Conservation (phyloP, 2,797 vertebrate genomes). For the Takifugu rubripes region DNA sequence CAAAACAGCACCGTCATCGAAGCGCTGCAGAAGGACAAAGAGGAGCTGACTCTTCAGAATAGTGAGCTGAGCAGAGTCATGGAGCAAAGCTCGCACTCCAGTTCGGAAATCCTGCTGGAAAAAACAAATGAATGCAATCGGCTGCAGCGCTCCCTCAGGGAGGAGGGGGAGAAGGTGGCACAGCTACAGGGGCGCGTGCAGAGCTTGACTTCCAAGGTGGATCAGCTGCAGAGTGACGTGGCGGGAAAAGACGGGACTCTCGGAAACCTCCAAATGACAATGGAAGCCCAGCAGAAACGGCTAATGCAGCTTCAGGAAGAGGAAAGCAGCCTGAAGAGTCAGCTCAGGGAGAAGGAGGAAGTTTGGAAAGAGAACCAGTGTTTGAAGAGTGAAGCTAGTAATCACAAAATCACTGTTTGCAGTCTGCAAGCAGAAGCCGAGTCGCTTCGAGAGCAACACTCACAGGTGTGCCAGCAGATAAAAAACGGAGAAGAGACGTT, state of each 20-base stretch:
- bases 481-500: constrained; percentile 62
- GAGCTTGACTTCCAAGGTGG: constrained; percentile 59
- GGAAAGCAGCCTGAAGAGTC: constrained; percentile 60
- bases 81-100: constrained; percentile 72
- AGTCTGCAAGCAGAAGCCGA: constrained; percentile 62
- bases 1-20: constrained; percentile 61
- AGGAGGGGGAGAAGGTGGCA: constrained; percentile 59
- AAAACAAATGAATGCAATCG: constrained; percentile 76
- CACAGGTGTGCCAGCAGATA: constrained; percentile 51
- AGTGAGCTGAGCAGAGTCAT: constrained; percentile 64
- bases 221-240: constrained; percentile 53
- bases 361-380: constrained; percentile 63
- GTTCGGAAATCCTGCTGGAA: constrained; percentile 69
- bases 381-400: constrained; percentile 56
- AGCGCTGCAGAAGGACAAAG: constrained; percentile 49
- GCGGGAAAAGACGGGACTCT: constrained; percentile 61
- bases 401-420: constrained; percentile 36
- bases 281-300: constrained; percentile 54
- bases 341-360: constrained; percentile 57
- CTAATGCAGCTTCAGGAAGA: constrained; percentile 68
- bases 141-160: constrained; percentile 64
- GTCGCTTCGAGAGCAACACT: constrained; percentile 56
- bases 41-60: too few relatives aligned
- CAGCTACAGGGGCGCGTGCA: constrained; percentile 67
- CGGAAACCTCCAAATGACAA: constrained; percentile 47